Percentiles rank a stretch among this genome's conserved stretches.
These are phyloP conservation scores for Heliconius hewitsoni DNA, from an alignment of 1,140 invertebrate genomes.

Conservation along the genomic window DNA sequence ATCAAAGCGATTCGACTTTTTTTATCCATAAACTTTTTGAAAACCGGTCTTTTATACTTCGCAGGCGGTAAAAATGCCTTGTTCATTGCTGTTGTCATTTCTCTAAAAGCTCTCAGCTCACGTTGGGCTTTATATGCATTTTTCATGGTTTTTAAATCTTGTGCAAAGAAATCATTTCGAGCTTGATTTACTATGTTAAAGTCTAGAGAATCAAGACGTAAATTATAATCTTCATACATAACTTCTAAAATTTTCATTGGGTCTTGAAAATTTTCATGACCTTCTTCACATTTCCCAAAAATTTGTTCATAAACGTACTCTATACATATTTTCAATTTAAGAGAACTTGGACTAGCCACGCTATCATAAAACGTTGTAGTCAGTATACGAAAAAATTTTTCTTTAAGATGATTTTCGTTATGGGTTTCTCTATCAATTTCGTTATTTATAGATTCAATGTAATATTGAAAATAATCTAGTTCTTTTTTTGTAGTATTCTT, in stretches of 20 bases:
- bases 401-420: constrained; percentile 63
- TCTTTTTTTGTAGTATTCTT: constrained; percentile 62
- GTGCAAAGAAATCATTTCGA: constrained; percentile 82
- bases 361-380: constrained; percentile 70
- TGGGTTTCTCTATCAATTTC: constrained; percentile 66
- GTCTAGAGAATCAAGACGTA: constrained; percentile 82
- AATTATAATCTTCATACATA: constrained; percentile 82
- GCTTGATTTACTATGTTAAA: constrained; percentile 82
- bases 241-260: constrained; percentile 84
- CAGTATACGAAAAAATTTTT: constrained; percentile 70
- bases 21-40: constrained; percentile 60
- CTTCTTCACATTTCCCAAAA: constrained; percentile 81
- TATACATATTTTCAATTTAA: constrained; percentile 83
- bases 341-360: constrained; percentile 81
- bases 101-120: constrained; percentile 82
- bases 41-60: constrained; percentile 54
- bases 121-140: constrained; percentile 83
- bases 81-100: constrained; percentile 79
- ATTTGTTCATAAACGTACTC: constrained; percentile 85
- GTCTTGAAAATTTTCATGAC: constrained; percentile 80
- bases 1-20: constrained; percentile 53
- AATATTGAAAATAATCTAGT: constrained; percentile 73
- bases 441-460: constrained; percentile 65
- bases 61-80: constrained; percentile 81
- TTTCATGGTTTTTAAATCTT: constrained; percentile 82